Conservation (phyloP, 1,140 invertebrate genomes). For the Reticulitermes speratus region DNA sequence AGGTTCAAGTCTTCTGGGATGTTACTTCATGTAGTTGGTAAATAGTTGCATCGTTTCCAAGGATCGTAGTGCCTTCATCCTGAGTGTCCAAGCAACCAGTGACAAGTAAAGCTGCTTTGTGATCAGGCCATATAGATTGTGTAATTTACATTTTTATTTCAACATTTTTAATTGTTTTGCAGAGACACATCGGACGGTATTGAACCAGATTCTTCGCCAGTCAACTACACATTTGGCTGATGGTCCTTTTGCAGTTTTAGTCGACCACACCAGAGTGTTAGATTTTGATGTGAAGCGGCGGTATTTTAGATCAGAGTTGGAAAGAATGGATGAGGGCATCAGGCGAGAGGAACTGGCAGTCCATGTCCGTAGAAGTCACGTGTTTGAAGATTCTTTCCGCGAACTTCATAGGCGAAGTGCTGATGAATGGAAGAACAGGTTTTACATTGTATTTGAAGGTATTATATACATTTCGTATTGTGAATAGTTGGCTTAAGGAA, state of each 20-base stretch:
- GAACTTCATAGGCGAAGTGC: conserved; percentile 80
- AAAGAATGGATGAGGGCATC: conserved; percentile 75
- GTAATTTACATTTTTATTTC: no score
- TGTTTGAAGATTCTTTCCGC: conserved; percentile 91
- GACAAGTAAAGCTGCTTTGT: no score
- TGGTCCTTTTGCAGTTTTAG: conserved; percentile 86
- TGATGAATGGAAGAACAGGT: conserved; percentile 92
- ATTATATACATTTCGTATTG: conserved; percentile 34
- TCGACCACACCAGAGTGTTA: conserved; percentile 84
- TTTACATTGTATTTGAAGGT: conserved; percentile 95
- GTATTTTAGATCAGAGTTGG: conserved; percentile 86
- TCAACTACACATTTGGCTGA: conserved; percentile 82
- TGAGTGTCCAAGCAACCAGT: no score
- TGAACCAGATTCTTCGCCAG: conserved; percentile 90
- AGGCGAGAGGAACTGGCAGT: conserved; percentile 88
- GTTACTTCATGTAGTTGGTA: no score
- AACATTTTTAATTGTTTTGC: conserved; percentile 34
- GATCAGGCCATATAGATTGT: no score
- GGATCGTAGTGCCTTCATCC: not conserved
- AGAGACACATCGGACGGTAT: conserved; percentile 86
- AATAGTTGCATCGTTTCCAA: not conserved
- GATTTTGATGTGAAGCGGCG: conserved; percentile 93
- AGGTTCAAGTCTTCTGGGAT: no score
- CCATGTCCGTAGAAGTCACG: conserved; percentile 80
- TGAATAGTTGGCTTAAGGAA: not conserved